Evolutionary conservation across 2,888 invertebrate genomes (phyloP).

Genomic region (Trypoxylon attenuatum): DNA sequence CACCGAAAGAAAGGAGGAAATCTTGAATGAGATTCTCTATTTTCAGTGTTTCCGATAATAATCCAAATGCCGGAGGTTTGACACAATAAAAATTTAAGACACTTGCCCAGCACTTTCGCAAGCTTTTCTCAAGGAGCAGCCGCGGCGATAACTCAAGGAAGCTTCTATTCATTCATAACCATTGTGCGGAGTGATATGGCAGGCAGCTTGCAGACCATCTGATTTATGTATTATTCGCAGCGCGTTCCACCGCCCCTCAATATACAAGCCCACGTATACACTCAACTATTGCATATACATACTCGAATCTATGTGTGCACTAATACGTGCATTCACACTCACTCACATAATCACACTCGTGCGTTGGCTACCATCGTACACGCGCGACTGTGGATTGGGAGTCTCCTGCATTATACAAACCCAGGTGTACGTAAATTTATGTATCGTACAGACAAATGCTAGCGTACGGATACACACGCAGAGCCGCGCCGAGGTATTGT

Average conservation of each 20-base stretch:
- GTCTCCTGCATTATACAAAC: neutral
- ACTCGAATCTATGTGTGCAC: neutral
- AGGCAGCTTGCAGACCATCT: conserved; percentile 56
- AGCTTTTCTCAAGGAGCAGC: conserved; percentile 29
- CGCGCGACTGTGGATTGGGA: neutral
- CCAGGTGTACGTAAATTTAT: neutral
- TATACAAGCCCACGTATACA: conserved; percentile 11
- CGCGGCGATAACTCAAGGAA: conserved; percentile 64
- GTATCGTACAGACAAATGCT: neutral
- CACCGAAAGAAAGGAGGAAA: too few relatives aligned
- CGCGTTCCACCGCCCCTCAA: conserved; percentile 49
- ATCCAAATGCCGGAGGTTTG: too few relatives aligned
- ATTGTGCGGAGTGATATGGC: conserved; percentile 66
- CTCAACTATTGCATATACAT: conserved; percentile 11
- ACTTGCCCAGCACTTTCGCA: conserved; percentile 5
- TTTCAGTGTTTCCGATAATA: too few relatives aligned
- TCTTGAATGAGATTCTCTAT: too few relatives aligned
- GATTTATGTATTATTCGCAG: conserved; percentile 66
- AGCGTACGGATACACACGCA: neutral
- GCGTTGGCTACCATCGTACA: neutral
- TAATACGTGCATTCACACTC: too few relatives aligned
- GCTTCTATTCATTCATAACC: conserved; percentile 65
- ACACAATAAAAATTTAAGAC: too few relatives aligned
- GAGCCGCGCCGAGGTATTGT: neutral
- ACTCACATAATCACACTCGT: neutral